Percentiles rank a stretch among this genome's conserved stretches.
Conservation (phyloP, 1,140 invertebrate species). For the Drosophila tristis region DNA sequence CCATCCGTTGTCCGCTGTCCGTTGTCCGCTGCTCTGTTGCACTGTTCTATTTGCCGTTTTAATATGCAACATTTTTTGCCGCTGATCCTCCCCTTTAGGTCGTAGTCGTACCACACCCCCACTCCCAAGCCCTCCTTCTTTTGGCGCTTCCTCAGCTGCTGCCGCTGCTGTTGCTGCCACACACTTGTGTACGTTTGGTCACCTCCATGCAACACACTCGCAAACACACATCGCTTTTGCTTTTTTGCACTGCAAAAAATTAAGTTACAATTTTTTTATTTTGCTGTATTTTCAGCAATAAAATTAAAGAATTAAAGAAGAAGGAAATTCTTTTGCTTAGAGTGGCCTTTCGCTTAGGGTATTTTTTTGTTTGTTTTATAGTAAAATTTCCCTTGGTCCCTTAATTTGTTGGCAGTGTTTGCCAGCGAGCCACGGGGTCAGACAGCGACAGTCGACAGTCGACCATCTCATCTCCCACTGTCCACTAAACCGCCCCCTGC, state of each 20-base stretch:
- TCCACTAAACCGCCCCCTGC: background rate
- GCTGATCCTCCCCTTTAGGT: constrained; percentile 35
- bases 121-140: too few species aligned
- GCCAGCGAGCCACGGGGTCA: too few species aligned
- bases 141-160: background rate
- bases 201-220: constrained; percentile 50
- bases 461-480: background rate
- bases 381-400: too few species aligned
- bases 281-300: background rate
- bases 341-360: background rate
- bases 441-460: too few species aligned
- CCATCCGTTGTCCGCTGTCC: constrained; percentile 14
- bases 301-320: too few species aligned
- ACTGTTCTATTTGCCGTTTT: constrained; percentile 79
- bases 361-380: too few species aligned
- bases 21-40: constrained; percentile 44
- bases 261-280: background rate
- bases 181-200: constrained; percentile 63
- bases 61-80: constrained; percentile 76
- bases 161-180: background rate
- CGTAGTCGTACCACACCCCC: constrained; percentile 2
- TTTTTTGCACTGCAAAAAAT: constrained; percentile 9
- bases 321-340: too few species aligned
- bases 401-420: too few species aligned
- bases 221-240: background rate